Percentiles rank a stretch among this genome's conserved stretches.
Conservation (phyloP, 2,797 vertebrate genomes). For the Aeoliscus strigatus region DNA sequence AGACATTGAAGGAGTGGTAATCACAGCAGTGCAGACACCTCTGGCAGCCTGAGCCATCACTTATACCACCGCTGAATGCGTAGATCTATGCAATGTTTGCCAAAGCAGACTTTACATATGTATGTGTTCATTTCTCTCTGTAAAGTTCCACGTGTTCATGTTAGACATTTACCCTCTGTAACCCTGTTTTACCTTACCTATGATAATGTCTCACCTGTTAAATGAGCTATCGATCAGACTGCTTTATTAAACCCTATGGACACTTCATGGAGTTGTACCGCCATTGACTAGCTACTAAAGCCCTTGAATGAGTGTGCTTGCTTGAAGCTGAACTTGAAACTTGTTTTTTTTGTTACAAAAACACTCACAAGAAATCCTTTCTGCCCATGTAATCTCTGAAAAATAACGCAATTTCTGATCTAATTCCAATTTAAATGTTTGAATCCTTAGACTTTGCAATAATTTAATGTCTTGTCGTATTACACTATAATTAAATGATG, state of each 20-base stretch:
- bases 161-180: slow-evolving; percentile 32
- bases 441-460: too few relatives aligned
- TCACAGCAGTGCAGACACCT: slow-evolving; percentile 46
- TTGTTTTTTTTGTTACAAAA: not conserved
- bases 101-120: slow-evolving; percentile 28
- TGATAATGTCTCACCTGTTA: slow-evolving; percentile 56
- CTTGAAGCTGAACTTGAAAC: not conserved
- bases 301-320: slow-evolving; percentile 8
- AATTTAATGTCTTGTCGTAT: too few relatives aligned
- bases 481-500: too few relatives aligned
- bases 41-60: slow-evolving; percentile 34
- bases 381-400: too few relatives aligned
- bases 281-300: slow-evolving; percentile 41
- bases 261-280: slow-evolving; percentile 46
- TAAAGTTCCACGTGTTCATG: slow-evolving; percentile 10
- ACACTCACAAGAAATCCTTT: not conserved
- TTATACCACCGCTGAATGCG: slow-evolving; percentile 20
- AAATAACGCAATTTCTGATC: too few relatives aligned
- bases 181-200: slow-evolving; percentile 21
- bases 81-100: slow-evolving; percentile 25
- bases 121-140: slow-evolving; percentile 15
- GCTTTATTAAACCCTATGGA: slow-evolving; percentile 66
- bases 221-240: slow-evolving; percentile 70
- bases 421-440: too few relatives aligned
- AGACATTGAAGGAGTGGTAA: slow-evolving; percentile 46